Base-by-base conservation (phyloP, 1,140 invertebrate species). In the Goniozus legneri region DNA sequence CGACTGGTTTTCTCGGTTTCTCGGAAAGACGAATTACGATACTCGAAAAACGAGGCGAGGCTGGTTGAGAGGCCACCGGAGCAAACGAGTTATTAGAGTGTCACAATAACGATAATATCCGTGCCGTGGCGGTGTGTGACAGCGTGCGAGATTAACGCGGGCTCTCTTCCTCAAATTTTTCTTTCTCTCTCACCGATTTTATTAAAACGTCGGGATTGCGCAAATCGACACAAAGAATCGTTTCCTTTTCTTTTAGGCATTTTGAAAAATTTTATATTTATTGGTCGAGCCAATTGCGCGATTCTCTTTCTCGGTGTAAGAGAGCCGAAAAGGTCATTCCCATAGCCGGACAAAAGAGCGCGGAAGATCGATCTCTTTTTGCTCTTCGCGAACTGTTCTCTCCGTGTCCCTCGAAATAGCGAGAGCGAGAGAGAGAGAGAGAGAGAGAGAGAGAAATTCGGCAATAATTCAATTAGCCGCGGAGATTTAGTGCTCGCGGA, bases 401-500 rank as follows among this genome's bases (percentile, higher is more conserved):
- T n/a, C n/a, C n/a, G n/a, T n/a, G n/a, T n/a, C n/a, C n/a, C n/a
- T n/a, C 2, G 14, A 32, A 8, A 13, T 10, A 27, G 42, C 2
- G 22, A 44, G 20, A 13, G 36, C 18, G 19, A n/a, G 32, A 10
- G 3, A n/a, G 15, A 16, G 3, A 31, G 24, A n/a, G 38, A 18
- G 36, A 40, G 14, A 32, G 31, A 30, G 20, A 47, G 42, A 19
- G 30, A 54, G 47, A 54, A 58, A 56, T 59, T 58, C 65, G 56
- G 64, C 64, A 67, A 68, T 70, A 70, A 70, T 70, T 70, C 67
- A 68, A 70, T 70, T 70, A 70, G 61, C 54, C 50, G 38, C 44
- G 39, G 60, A 64, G 59, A 69, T 68, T 67, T 67, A 67, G 58
- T 67, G 54, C 47, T n/a, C 52, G 47, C 55, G 55, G 56, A 61